phyloP scores from a whole-genome alignment of 2,888 invertebrate genomes.

The Siphonodentalium dalli region DNA sequence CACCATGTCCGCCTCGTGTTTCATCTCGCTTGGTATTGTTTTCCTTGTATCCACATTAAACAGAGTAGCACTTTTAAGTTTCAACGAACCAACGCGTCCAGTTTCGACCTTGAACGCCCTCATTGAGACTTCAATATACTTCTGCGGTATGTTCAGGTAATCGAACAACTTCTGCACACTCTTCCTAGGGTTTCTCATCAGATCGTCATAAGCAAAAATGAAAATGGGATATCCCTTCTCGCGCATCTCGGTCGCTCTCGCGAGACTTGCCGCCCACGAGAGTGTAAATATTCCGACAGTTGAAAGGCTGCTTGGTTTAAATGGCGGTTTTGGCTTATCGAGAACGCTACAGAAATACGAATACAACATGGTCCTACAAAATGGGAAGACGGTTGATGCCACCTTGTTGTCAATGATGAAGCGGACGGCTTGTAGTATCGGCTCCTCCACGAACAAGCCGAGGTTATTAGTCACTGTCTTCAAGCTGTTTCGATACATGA shows the following conservation, averaged over 20 bases:
- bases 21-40: conserved; percentile 38
- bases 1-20: conserved; percentile 48
- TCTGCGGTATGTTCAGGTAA: conserved; percentile 41
- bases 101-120: conserved; percentile 50
- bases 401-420: conserved; percentile 46
- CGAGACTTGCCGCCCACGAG: conserved; percentile 49
- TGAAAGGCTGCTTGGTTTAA: conserved; percentile 33
- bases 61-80: conserved; percentile 30
- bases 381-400: conserved; percentile 44
- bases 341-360: conserved; percentile 39
- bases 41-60: conserved; percentile 34
- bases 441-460: conserved; percentile 40
- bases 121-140: conserved; percentile 41
- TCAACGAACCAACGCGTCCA: no score
- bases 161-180: conserved; percentile 45
- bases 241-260: conserved; percentile 38
- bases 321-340: conserved; percentile 36
- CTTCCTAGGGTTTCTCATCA: conserved; percentile 49
- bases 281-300: conserved; percentile 46
- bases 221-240: conserved; percentile 45
- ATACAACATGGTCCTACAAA: conserved; percentile 39
- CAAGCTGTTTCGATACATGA: conserved; percentile 52
- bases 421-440: conserved; percentile 39
- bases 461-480: conserved; percentile 48
- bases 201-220: conserved; percentile 51